Conservation (phyloP, 2,888 invertebrate species). For the Standfussiana lucernea region DNA sequence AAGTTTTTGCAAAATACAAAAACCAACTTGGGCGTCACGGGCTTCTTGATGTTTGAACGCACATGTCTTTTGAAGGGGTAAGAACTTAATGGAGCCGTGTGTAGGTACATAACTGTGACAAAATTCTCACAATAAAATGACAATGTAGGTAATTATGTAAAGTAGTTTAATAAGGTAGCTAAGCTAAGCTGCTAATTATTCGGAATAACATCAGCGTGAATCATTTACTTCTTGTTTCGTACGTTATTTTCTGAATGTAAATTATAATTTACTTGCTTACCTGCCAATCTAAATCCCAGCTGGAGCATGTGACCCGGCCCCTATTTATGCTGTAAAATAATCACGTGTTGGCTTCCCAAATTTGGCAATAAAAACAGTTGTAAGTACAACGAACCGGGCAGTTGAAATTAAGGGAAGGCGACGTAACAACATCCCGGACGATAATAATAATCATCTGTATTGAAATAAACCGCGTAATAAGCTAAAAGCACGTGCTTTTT, state of each 20-base stretch:
- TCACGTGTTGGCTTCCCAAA: neutral
- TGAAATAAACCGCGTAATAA: constrained; percentile 15
- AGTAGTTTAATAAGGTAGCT: neutral
- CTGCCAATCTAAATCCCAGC: constrained; percentile 1
- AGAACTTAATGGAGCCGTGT: too few relatives aligned
- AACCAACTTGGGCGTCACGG: too few relatives aligned
- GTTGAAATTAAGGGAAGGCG: constrained; percentile 18
- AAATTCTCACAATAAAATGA: neutral
- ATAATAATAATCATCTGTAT: constrained; percentile 38
- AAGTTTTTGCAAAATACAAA: too few relatives aligned
- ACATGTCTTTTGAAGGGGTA: too few relatives aligned
- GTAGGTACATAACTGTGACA: too few relatives aligned
- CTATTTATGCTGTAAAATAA: neutral
- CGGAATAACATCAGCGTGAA: neutral
- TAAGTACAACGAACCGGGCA: neutral
- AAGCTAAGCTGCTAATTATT: neutral
- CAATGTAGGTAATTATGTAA: neutral
- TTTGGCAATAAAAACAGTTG: constrained; percentile 8
- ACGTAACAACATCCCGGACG: constrained; percentile 33
- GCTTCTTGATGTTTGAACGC: too few relatives aligned
- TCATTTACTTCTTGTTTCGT: neutral
- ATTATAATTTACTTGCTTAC: neutral
- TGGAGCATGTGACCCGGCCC: neutral
- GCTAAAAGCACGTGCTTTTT: neutral
- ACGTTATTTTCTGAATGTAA: neutral